These are phyloP conservation scores for Drosophila nebulosa DNA, from an alignment of 1,140 invertebrate species.

Conservation along the genomic window DNA sequence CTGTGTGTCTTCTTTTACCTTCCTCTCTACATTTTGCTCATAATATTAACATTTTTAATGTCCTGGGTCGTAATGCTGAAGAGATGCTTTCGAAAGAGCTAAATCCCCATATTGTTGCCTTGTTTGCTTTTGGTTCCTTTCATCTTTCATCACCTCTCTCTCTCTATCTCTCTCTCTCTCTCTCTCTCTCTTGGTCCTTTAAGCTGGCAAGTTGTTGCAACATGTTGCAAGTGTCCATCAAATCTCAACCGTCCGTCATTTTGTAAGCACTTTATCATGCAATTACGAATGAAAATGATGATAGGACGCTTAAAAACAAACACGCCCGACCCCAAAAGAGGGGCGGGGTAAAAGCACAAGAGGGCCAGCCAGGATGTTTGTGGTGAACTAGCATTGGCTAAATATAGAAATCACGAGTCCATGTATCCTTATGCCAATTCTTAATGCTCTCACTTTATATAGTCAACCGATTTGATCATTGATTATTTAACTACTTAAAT, in stretches of 20 bases:
- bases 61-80: background rate
- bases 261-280: slow-evolving; percentile 64
- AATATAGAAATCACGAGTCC: slow-evolving; percentile 23
- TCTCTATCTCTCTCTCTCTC: background rate
- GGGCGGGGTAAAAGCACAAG: no score
- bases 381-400: background rate
- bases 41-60: background rate
- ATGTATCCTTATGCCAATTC: background rate
- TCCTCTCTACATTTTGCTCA: background rate
- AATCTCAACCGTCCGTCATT: slow-evolving; percentile 48
- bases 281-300: slow-evolving; percentile 59
- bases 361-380: background rate
- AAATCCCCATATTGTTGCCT: background rate
- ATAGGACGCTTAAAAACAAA: slow-evolving; percentile 25
- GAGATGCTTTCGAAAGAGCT: background rate
- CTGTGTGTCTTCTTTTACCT: background rate
- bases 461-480: no score
- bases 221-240: slow-evolving; percentile 61
- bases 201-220: slow-evolving; percentile 37
- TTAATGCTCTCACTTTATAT: background rate
- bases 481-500: no score
- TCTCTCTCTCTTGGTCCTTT: background rate
- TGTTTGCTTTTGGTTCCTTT: background rate
- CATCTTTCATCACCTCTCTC: slow-evolving; percentile 25
- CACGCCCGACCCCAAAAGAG: no score